Base-by-base conservation (phyloP, 1,140 invertebrate genomes). In the Orius insidiosus region DNA sequence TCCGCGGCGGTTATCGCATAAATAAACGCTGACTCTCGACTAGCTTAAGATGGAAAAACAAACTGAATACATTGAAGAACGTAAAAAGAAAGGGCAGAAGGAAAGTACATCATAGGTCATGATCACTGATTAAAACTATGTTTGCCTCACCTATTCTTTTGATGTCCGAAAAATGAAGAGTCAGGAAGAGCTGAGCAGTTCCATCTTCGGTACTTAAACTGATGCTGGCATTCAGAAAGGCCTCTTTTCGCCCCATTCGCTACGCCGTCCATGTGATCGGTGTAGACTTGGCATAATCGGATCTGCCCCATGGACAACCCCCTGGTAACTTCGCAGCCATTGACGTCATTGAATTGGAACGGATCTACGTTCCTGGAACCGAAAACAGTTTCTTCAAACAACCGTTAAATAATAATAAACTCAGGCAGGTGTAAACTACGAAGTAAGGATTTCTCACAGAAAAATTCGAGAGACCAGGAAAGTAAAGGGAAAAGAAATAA, bases 1-100 rank as follows among this genome's bases (percentile, higher is more conserved):
- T n/a, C 88, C 0, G 90, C 90, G 4, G 88, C 73, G 0, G 83
- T 79, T 15, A 94, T 69, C 0, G 89, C 85, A 60, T 95, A 80
- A 6, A 85, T 81, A 62, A 94, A 95, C 3, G 86, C 89, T 13
- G 86, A 78, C 63, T 95, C 92, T 50, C 86, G 68, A 53, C 83
- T 88, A 1, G 80, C 88, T 93, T 69, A 59, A 48, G 58, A 41
- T 9, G 9, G 9, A 36, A 36, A n/a, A 10, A 36, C 3, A 36
- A 36, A 9, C n/a, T 4, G 5, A n/a, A 15, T 11, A 36, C 38
- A 13, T 40, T 6, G 2, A 13, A 15, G 15, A 18, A 10, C 3
- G 11, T 40, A 40, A 40, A 40, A 40, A 18, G 9, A 40, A n/a
- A n/a, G n/a, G n/a, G n/a, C n/a, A n/a, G n/a, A n/a, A n/a, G n/a